These are phyloP conservation scores for Drepanosiphum platanoidis DNA, from an alignment of 2,888 invertebrate species.

Conservation along the genomic window DNA sequence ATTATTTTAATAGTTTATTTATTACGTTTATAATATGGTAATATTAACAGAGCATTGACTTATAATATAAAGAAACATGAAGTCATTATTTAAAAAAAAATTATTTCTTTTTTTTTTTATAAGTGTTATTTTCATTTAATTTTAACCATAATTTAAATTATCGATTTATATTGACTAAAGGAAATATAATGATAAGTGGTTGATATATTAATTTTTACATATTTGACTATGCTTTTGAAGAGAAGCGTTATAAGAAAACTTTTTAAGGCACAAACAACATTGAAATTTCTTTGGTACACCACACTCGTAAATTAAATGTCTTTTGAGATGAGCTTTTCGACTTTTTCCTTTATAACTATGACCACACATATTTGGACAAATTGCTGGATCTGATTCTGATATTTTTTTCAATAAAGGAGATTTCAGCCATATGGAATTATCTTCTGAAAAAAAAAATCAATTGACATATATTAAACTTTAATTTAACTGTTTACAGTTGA, in stretches of 20 bases:
- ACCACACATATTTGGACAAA: constrained; percentile 60
- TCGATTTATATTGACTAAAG: background rate
- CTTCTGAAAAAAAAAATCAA: constrained; percentile 39
- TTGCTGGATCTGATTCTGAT: constrained; percentile 32
- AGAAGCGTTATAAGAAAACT: constrained; percentile 61
- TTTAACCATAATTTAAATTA: too few relatives aligned
- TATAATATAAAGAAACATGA: too few relatives aligned
- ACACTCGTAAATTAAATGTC: constrained; percentile 66
- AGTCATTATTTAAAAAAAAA: too few relatives aligned
- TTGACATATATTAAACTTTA: background rate
- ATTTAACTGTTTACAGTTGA: too few relatives aligned
- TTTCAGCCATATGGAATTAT: constrained; percentile 46
- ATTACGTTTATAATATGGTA: too few relatives aligned
- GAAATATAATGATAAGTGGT: background rate
- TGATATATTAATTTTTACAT: constrained; percentile 30
- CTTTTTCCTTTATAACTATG: constrained; percentile 61
- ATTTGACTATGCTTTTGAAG: constrained; percentile 61
- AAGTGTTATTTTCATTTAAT: too few relatives aligned
- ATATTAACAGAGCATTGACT: too few relatives aligned
- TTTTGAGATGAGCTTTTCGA: constrained; percentile 67
- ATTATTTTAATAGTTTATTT: background rate
- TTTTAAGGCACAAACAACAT: constrained; percentile 51
- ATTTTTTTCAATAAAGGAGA: background rate
- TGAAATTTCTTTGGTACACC: constrained; percentile 70
- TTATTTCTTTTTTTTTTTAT: too few relatives aligned